Percentiles rank a stretch among this genome's conserved stretches.
phyloP scores from a whole-genome alignment of 2,113 vertebrate genomes.

The Apodemus speciosus region DNA sequence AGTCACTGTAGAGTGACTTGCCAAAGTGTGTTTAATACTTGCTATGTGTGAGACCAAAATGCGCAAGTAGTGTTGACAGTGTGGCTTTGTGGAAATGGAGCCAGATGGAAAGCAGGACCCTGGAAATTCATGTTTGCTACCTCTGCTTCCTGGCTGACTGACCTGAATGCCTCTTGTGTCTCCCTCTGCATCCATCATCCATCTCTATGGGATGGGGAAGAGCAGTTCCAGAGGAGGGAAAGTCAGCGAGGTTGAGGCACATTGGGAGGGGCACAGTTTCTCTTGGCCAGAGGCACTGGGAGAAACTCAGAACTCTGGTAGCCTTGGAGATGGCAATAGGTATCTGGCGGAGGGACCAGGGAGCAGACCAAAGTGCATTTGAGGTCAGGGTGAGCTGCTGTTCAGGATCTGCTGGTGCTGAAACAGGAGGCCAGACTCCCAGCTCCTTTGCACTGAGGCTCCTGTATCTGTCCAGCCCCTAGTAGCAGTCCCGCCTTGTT shows the following conservation, averaged over 20 bases:
- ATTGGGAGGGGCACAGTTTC: too few relatives aligned
- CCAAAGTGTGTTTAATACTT: background rate
- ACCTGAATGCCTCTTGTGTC: background rate
- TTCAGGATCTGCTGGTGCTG: fast-evolving
- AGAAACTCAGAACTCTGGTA: too few relatives aligned
- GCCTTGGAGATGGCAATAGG: background rate
- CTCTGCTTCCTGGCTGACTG: background rate
- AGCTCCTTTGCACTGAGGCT: background rate
- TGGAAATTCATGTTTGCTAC: background rate
- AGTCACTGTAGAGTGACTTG: background rate
- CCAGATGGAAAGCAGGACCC: too few relatives aligned
- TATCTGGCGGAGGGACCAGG: background rate
- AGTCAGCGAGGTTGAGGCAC: background rate
- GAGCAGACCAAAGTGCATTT: background rate
- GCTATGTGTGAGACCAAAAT: background rate
- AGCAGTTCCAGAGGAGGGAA: background rate
- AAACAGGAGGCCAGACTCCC: fast-evolving
- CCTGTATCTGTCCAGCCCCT: background rate
- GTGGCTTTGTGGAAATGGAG: background rate
- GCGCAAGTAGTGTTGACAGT: background rate
- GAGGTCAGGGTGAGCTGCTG: background rate
- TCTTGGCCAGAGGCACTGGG: background rate
- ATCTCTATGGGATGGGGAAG: too few relatives aligned
- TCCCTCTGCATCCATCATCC: too few relatives aligned
- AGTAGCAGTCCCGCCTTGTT: background rate